These are phyloP conservation scores for Ramazzottius varieornatus DNA, from an alignment of 2,888 invertebrate species.

Conservation along the genomic window DNA sequence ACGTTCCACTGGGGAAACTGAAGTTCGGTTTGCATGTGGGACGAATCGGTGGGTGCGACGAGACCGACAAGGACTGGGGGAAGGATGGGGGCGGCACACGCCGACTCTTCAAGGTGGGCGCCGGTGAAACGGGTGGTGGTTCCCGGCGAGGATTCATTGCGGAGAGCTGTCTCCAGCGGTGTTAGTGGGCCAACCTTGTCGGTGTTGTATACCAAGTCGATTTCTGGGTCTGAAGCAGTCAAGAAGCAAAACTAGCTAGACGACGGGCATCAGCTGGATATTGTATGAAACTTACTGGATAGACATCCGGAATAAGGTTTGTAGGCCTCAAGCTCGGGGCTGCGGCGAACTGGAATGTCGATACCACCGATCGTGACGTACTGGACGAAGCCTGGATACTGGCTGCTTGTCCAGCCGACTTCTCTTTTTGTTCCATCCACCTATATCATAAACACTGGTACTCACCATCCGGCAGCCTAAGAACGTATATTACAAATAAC, in stretches of 20 bases:
- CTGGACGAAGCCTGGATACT: not conserved
- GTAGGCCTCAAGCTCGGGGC: not conserved
- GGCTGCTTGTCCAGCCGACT: not conserved
- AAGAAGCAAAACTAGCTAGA: too few species aligned
- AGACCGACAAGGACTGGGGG: too few species aligned
- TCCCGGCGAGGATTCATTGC: not conserved
- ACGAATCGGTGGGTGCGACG: too few species aligned
- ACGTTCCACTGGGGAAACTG: too few species aligned
- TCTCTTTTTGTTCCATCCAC: not conserved
- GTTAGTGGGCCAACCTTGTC: not conserved
- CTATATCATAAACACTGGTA: not conserved
- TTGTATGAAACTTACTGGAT: not conserved
- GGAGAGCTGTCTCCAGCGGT: not conserved
- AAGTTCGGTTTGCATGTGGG: too few species aligned
- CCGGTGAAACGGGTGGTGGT: not conserved
- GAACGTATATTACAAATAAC: too few species aligned
- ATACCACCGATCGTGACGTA: not conserved
- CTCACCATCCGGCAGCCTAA: too few species aligned
- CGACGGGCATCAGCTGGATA: too few species aligned
- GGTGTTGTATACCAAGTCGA: too few species aligned
- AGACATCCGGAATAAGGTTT: not conserved
- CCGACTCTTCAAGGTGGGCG: not conserved
- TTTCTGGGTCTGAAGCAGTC: too few species aligned
- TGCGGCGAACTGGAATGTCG: not conserved
- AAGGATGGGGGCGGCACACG: not conserved